Percentiles rank a stretch among this genome's conserved stretches.
Conservation (phyloP, 2,797 vertebrate genomes). For the Trematomus bernacchii region DNA sequence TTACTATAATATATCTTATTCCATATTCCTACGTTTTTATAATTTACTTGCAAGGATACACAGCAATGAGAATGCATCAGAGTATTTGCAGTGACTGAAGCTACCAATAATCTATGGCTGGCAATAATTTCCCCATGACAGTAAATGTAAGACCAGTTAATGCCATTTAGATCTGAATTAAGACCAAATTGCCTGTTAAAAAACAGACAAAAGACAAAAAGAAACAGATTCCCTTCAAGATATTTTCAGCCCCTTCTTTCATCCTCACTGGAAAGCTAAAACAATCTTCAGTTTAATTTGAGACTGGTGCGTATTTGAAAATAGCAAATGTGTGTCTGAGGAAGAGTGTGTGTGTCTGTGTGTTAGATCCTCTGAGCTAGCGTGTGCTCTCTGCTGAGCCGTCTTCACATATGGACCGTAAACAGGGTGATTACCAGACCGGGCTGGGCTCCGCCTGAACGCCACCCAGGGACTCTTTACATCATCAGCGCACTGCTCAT, state of each 20-base stretch:
- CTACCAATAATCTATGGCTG: not conserved
- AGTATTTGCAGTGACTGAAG: not conserved
- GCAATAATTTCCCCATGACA: not conserved
- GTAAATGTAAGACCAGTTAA: constrained; percentile 3
- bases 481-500: constrained; percentile 81
- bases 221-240: constrained; percentile 14
- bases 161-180: constrained; percentile 3
- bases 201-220: not conserved
- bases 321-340: constrained; percentile 52
- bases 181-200: constrained; percentile 1
- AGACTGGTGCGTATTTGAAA: constrained; percentile 56
- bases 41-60: not conserved
- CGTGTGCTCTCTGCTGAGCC: constrained; percentile 76
- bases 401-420: constrained; percentile 87
- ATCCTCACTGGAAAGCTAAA: constrained; percentile 48
- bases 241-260: constrained; percentile 37
- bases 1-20: not conserved
- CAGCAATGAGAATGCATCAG: not conserved
- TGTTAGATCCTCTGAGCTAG: constrained; percentile 67
- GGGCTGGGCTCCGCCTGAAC: constrained; percentile 84
- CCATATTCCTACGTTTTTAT: not conserved
- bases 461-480: constrained; percentile 86
- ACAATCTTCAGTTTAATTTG: constrained; percentile 60
- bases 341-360: constrained; percentile 51
- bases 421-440: constrained; percentile 88